phyloP scores from a whole-genome alignment of 2,797 vertebrate genomes.

The Malurus leucopterus region DNA sequence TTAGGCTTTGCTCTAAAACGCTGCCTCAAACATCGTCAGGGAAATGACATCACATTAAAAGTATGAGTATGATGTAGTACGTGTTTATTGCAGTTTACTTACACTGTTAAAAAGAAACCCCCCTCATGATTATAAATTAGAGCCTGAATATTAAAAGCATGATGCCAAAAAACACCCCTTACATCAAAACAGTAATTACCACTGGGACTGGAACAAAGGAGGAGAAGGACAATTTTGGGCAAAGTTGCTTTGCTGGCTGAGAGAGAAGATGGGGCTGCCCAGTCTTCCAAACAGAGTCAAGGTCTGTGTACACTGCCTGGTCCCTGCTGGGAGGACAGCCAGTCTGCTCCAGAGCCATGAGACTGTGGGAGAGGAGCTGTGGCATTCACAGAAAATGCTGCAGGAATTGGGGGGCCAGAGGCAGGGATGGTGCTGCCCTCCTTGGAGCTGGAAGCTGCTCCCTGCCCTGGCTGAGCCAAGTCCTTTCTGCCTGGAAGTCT shows the following conservation, averaged over 20 bases:
- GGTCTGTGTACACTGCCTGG: background rate
- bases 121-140: constrained; percentile 1
- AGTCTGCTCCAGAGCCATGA: background rate
- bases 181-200: constrained; percentile 3
- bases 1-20: constrained; percentile 8
- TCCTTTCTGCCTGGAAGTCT: background rate
- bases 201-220: background rate
- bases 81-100: constrained; percentile 22
- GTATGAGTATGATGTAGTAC: background rate
- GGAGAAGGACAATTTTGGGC: background rate
- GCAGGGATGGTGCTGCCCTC: background rate
- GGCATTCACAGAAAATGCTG: background rate
- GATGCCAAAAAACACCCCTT: background rate
- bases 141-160: background rate
- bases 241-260: background rate
- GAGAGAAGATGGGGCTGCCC: background rate
- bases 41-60: constrained; percentile 6
- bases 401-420: background rate
- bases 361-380: background rate
- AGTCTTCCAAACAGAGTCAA: background rate
- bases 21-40: background rate
- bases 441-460: background rate
- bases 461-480: background rate
- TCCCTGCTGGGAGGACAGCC: background rate
- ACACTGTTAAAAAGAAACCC: background rate